A percentile compares a stretch with the other conserved stretches of the same genome.
Conservation (phyloP, 2,888 invertebrate species). For the Thymelicus sylvestris region DNA sequence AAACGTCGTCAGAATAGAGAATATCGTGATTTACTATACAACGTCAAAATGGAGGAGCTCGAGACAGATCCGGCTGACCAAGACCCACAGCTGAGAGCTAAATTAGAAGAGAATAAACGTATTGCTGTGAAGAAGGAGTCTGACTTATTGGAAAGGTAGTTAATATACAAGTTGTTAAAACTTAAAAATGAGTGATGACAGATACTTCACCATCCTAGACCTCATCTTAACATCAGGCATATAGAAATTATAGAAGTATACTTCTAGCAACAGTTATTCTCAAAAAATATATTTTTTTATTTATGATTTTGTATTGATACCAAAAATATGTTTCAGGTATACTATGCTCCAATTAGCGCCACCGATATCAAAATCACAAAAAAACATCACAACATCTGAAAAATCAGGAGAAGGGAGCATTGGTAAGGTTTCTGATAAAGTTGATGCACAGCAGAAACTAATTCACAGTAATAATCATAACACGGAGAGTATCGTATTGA, state of each 20-base stretch:
- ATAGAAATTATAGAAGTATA: no score
- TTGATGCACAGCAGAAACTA: neutral
- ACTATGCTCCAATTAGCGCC: constrained; percentile 42
- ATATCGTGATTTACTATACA: constrained; percentile 67
- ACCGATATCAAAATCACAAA: constrained; percentile 14
- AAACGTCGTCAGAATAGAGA: constrained; percentile 64
- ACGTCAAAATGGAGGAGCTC: constrained; percentile 48
- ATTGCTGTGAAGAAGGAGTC: constrained; percentile 57
- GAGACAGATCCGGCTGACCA: constrained; percentile 83
- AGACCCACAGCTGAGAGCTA: constrained; percentile 78
- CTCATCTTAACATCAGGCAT: no score
- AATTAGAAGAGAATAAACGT: constrained; percentile 77
- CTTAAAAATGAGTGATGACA: no score
- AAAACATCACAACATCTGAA: neutral
- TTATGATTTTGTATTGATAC: neutral
- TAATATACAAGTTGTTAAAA: neutral
- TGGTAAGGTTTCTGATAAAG: neutral
- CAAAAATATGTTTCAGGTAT: constrained; percentile 41
- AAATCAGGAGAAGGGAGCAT: neutral
- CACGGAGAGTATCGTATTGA: neutral
- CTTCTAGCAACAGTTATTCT: no score
- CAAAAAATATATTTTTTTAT: neutral
- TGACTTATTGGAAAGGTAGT: constrained; percentile 57
- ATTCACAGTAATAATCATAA: neutral
- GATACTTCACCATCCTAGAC: no score